Base-by-base conservation (phyloP, 1,140 invertebrate species). In the Pseudomyrmex dendroicus region DNA sequence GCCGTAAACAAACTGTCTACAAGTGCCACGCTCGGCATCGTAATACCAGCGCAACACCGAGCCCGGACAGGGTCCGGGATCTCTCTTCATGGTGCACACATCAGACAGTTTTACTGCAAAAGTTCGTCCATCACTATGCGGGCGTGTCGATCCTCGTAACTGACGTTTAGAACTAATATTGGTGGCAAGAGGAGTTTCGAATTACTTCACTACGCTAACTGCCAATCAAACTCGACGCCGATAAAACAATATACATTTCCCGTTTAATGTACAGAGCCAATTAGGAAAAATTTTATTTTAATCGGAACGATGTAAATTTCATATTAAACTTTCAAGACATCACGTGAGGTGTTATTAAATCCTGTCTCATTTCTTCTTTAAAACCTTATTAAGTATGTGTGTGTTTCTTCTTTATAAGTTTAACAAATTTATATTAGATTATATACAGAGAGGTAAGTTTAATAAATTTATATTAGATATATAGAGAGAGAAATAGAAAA, bases 1-100 rank as follows among this genome's bases (percentile, higher is more conserved):
- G 68, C 95, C 94, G 88, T 96, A 97, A 78, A 94, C 90, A 91
- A 97, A 97, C 87, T 94, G 92, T 83, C 94, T 93, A 93, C 96
- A 96, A 83, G 89, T 94, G 87, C 91, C 90, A 90, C 94, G 90
- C 83, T 89, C 87, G 62, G 92, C 89, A 90, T 97, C 96, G 93
- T 95, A 97, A 93, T 95, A 96, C 95, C 95, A 97, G 64, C 95
- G 94, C 59, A 94, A 91, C 72, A 95, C 92, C 70, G 94, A 94
- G 62, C 92, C 94, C 59, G 92, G 88, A 92, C 96, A 97, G 25
- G 95, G 93, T 13, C 96, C 96, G 50, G 91, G 86, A 74, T 95
- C 95, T 86, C 92, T 94, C 44, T 94, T 93, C 86, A 96, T 87
- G 17, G 86, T 88, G 93, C 96, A 97, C 70, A 95, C 93, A 70